A percentile compares a stretch with the other conserved stretches of the same genome.
phyloP scores from a whole-genome alignment of 2,888 invertebrate genomes.

The Ariolimax columbianus region DNA sequence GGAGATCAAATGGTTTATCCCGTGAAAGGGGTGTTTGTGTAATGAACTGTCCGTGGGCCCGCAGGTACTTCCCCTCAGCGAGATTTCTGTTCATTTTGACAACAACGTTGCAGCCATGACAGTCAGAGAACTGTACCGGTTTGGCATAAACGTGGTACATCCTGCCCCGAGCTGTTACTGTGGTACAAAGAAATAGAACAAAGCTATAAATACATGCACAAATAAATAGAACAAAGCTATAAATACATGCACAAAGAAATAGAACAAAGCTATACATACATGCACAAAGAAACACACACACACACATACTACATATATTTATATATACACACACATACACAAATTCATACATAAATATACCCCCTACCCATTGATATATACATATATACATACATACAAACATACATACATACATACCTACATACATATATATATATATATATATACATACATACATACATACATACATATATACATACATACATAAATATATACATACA shows the following conservation, averaged over 20 bases:
- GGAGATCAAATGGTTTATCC: background rate
- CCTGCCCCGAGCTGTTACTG: background rate
- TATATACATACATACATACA: background rate
- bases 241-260: too few species aligned
- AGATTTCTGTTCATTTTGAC: background rate
- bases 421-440: constrained; percentile 8
- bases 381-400: background rate
- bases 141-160: background rate
- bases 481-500: too few species aligned
- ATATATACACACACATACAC: too few species aligned
- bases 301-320: too few species aligned
- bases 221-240: too few species aligned
- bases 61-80: background rate
- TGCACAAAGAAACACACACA: too few species aligned
- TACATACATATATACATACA: background rate
- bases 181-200: background rate
- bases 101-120: constrained; percentile 4
- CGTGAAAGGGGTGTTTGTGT: background rate
- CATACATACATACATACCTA: background rate
- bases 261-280: too few species aligned
- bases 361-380: too few species aligned
- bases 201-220: too few species aligned
- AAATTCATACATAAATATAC: too few species aligned
- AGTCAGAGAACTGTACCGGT: constrained; percentile 2
- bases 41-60: constrained; percentile 17